These are phyloP conservation scores for Parnassius smintheus DNA, from an alignment of 2,888 invertebrate species.

Conservation along the genomic window DNA sequence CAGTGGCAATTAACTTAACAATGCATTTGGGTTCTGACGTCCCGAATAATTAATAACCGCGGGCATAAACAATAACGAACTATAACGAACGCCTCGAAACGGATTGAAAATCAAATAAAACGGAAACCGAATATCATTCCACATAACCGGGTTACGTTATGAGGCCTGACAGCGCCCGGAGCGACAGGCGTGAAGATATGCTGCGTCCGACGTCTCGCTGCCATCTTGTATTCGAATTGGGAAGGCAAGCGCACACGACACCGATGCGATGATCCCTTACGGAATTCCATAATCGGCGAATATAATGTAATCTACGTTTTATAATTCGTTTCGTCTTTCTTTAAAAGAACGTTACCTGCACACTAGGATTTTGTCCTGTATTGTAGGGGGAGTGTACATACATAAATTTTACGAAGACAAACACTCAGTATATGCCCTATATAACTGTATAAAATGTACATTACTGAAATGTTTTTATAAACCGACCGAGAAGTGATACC, in stretches of 20 bases:
- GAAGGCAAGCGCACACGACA: constrained; percentile 8
- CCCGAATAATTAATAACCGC: neutral
- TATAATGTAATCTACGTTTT: neutral
- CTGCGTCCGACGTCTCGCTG: constrained; percentile 38
- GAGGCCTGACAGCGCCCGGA: constrained; percentile 33
- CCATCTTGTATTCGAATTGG: constrained; percentile 31
- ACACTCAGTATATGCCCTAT: too few species aligned
- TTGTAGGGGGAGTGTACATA: too few species aligned
- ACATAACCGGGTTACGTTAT: constrained; percentile 38
- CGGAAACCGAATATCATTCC: constrained; percentile 22
- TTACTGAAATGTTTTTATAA: too few species aligned
- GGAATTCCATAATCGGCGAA: neutral
- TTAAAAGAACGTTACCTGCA: too few species aligned
- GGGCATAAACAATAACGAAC: constrained; percentile 7
- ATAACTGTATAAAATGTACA: too few species aligned
- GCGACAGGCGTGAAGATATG: constrained; percentile 50
- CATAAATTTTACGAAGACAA: too few species aligned
- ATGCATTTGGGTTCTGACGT: neutral
- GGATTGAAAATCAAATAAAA: constrained; percentile 12
- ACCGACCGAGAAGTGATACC: too few species aligned
- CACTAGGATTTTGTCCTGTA: too few species aligned
- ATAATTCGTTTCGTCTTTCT: too few species aligned
- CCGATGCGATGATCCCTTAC: neutral
- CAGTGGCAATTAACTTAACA: neutral
- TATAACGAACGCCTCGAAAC: neutral